These are phyloP conservation scores for Tapirus terrestris DNA, from an alignment of 2,113 vertebrate species.

Conservation along the genomic window DNA sequence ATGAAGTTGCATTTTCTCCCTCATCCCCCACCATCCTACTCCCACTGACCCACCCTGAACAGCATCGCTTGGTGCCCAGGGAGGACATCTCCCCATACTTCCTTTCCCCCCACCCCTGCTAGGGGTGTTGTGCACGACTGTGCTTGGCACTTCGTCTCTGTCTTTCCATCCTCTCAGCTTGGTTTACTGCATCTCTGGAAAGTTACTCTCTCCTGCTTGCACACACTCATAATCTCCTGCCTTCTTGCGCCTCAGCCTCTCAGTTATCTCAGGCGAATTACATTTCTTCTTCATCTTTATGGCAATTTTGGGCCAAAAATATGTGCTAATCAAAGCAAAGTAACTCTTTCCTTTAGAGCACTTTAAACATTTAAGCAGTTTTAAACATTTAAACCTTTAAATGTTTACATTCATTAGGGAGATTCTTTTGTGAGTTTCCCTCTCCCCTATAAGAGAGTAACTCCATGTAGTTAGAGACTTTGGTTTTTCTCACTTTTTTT, in stretches of 20 bases:
- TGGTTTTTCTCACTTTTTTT: neutral
- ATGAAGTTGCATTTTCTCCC: neutral
- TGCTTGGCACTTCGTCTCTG: no score
- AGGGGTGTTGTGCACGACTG: rapidly evolving
- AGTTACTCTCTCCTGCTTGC: neutral
- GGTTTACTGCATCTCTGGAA: neutral
- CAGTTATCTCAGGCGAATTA: neutral
- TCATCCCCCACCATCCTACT: no score
- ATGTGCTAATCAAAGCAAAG: neutral
- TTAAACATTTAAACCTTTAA: neutral
- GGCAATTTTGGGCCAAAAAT: neutral
- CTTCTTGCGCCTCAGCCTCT: neutral
- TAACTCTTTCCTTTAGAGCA: neutral
- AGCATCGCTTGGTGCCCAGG: rapidly evolving
- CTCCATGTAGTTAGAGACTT: neutral
- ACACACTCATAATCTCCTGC: neutral
- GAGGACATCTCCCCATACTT: no score
- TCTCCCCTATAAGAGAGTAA: neutral
- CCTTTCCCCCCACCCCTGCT: neutral
- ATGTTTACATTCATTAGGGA: neutral
- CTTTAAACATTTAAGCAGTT: neutral
- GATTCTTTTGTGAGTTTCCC: neutral
- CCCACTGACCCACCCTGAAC: neutral
- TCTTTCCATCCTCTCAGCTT: neutral
- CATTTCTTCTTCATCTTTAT: neutral